Percentiles rank a stretch among this genome's conserved stretches.
phyloP scores from a whole-genome alignment of 2,888 invertebrate species.

The Conus canariensis region DNA sequence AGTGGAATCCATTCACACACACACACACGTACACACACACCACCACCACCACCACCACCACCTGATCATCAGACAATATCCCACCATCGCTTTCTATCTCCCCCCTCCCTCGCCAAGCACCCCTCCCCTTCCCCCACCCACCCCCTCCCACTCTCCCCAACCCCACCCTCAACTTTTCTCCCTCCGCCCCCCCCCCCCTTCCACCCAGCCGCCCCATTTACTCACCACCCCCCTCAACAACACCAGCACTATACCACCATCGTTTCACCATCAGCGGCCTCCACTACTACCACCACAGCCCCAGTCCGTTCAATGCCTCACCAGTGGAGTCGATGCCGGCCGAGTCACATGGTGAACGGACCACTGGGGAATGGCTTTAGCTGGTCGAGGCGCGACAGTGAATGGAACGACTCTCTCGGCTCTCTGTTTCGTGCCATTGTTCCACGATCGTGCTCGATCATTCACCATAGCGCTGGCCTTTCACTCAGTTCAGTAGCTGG shows the following conservation, averaged over 20 bases:
- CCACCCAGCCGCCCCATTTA: background rate
- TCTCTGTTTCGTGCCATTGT: background rate
- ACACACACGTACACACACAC: too few species aligned
- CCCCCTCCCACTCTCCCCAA: too few species aligned
- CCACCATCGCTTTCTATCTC: too few species aligned
- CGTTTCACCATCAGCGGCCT: background rate
- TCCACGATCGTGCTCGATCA: constrained; percentile 32
- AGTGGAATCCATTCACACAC: too few species aligned
- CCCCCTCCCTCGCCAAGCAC: too few species aligned
- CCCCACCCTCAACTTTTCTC: background rate
- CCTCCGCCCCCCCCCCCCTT: background rate
- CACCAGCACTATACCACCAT: background rate
- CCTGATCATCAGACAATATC: too few species aligned
- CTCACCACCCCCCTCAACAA: background rate
- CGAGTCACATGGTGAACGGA: background rate
- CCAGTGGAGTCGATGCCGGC: background rate
- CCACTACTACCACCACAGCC: background rate
- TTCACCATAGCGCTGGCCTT: constrained; percentile 13
- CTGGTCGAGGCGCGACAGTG: background rate
- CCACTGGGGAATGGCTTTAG: background rate
- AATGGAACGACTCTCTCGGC: constrained; percentile 3
- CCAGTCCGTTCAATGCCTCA: background rate
- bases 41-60: too few species aligned
- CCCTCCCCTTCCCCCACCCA: too few species aligned
- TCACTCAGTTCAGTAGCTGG: background rate